Evolutionary conservation across 1,140 invertebrate genomes (phyloP), one percentile per base, ranked within the genome.

Genomic region (Arctopsyche grandis): DNA sequence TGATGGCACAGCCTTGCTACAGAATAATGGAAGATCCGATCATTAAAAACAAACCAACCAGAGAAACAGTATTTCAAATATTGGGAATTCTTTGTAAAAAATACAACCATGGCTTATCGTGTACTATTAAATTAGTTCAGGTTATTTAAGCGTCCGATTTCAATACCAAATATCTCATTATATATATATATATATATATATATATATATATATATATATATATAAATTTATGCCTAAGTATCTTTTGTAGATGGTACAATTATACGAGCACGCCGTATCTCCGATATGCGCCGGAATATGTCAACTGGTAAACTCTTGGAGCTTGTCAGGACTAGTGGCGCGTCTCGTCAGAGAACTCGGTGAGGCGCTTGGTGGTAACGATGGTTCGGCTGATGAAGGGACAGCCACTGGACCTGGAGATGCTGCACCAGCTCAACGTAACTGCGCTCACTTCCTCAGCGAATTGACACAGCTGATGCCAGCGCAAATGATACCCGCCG

Each of bases 31-130:
- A 96, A 86, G 90, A 87, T 84, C 90, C 82, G 85, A 90, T 85
- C 81, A 89, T 87, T 14, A 92, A 91, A 78, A 90, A 91, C 73
- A 94, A 94, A 84, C 85, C 90, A 56, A 86, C 92, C 0, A 90
- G 92, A 79, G 91, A 94, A 80, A 91, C 91, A 9, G 89, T 96
- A 0, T 91, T 93, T 85, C 91, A 96, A 89, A 92, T 97, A 77
- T 86, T 97, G 60, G 94, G 93, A 19, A 89, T 91, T n/a, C 89
- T 96, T 21, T 91, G 97, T 22, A 95, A 95, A 84, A 91, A 91
- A 56, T 96, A 95, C 84, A 94, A 94, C 83, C 94, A 97, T 87
- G 91, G 90, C 0, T 88, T 92, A 16, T 90, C 90, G 52, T 93
- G 91, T 83, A 88, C 91, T 29, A 89, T 93, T 24, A 92, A 91